Base-by-base conservation (phyloP, 2,888 invertebrate species). In the Tiliacea citrago region DNA sequence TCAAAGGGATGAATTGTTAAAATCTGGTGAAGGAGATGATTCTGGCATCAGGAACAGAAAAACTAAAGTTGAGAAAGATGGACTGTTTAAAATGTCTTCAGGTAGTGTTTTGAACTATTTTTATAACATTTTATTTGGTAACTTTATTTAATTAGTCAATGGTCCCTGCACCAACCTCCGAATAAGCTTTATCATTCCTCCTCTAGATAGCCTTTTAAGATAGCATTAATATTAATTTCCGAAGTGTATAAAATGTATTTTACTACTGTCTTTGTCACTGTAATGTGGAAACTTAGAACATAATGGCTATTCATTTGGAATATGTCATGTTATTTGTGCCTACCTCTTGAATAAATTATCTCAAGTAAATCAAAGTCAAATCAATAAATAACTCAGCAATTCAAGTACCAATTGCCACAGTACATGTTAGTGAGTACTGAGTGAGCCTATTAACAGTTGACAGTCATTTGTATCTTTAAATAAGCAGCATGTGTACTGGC, bases 1-100 rank as follows among this genome's bases (percentile, higher is more conserved):
- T 8, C 97, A 98, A 82, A 97, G 98, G 84, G 97, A 98, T 49
- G 98, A 98, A 86, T 93, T 98, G 29, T 94, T 98, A 81, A 94
- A 93, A 74, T 84, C 94, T 29, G 94, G 97, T 0, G 97, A 94
- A 55, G 87, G 87, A 93, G 97, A 97, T 77, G 97, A 97, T 77
- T 86, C 89, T 35, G 84, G 78, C 45, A 88, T 98, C 18, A 95
- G 97, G 62, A 97, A 98, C 85, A 97, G 98, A 84, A 97, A 97
- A 91, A 96, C 97, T 90, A 98, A 97, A 94, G 97, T 97, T 86
- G 98, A 97, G 88, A 97, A 97, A 93, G 97, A 97, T 90, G 97
- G 97, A 79, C 88, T 98, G 86, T 96, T 97, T 0, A 98, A 98
- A 92, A 97, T 97, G 93, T 98, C 98, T 9, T 97, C 97, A 87